Evolutionary conservation across 1,140 invertebrate genomes (phyloP), one percentile per base, ranked within the genome.

Genomic region (Saccostrea glomerata): DNA sequence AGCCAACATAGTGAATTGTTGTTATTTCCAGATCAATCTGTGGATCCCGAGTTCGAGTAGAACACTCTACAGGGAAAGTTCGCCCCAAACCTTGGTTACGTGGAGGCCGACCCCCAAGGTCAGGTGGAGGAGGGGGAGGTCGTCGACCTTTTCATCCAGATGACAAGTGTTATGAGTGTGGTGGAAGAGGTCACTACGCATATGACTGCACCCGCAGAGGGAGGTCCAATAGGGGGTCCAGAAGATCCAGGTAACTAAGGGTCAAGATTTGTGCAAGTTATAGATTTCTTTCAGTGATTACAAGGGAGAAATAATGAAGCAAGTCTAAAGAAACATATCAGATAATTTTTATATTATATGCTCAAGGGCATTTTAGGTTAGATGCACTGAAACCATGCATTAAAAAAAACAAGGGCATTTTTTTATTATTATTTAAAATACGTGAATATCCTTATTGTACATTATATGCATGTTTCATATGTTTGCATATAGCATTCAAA

Each of bases 91-190:
- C 94, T 25, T 94, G 95, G 93, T 88, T 93, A 63, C 88, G 92
- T 85, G 92, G 90, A 54, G 90, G 91, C 13, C 15, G 93, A 54
- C 86, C 88, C 54, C 83, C 87, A 23, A 86, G 90, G 20, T 86
- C 88, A 11, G 55, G 63, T 54, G 85, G 91, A 66, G 84, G 89
- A 11, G 55, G 63, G 54, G 85, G 91, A 66, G 84, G 89, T 17
- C 70, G 93, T 15, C 88, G 91, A 55, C 91, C 92, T 36, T 98
- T 97, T 92, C 96, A 97, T 92, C 97, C 97, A 0, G 97, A 98
- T 92, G 97, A 98, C 95, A 96, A 97, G 86, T 98, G 98, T 94
- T 98, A 98, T 94, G 98, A 98, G 92, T 98, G 98, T 95, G 98
- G 98, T 12, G 97, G 98, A 91, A 96, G 97, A 82, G 98, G 98